Evolutionary conservation across 1,140 invertebrate species (phyloP).

Genomic region (Himalopsyche phryganea): DNA sequence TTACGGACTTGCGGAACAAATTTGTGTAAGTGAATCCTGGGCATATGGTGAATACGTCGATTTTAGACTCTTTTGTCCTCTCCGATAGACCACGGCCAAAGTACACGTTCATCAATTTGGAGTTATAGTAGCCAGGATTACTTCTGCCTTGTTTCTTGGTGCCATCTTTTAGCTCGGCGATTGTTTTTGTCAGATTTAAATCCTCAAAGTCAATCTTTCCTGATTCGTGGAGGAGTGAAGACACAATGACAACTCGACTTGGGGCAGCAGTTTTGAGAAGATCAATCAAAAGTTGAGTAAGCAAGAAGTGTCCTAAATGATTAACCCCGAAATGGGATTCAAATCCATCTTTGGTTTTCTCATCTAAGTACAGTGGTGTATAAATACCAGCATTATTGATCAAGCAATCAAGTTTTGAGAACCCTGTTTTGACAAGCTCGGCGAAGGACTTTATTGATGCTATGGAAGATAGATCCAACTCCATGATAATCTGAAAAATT

Average conservation of each 20-base stretch:
- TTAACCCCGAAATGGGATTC: constrained; percentile 72
- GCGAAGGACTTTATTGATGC: constrained; percentile 61
- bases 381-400: constrained; percentile 76
- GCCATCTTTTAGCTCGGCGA: constrained; percentile 41
- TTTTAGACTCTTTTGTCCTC: constrained; percentile 53
- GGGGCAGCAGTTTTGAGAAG: constrained; percentile 55
- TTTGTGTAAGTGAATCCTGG: constrained; percentile 84
- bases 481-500: constrained; percentile 56
- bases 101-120: constrained; percentile 74
- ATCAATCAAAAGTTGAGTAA: constrained; percentile 70
- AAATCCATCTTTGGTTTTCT: constrained; percentile 66
- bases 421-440: constrained; percentile 54
- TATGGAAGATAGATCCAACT: constrained; percentile 64
- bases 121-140: constrained; percentile 72
- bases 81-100: constrained; percentile 63
- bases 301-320: constrained; percentile 74
- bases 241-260: constrained; percentile 57
- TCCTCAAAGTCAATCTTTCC: constrained; percentile 69
- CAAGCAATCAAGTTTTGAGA: constrained; percentile 64
- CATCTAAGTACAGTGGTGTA: constrained; percentile 48
- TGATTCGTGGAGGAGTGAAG: constrained; percentile 51
- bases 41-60: constrained; percentile 73
- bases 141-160: constrained; percentile 33
- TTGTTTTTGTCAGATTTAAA: constrained; percentile 50
- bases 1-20: constrained; percentile 44